Percentiles rank a stretch among this genome's conserved stretches.
These are phyloP conservation scores for Sander vitreus DNA, from an alignment of 2,113 vertebrate genomes.

Conservation along the genomic window DNA sequence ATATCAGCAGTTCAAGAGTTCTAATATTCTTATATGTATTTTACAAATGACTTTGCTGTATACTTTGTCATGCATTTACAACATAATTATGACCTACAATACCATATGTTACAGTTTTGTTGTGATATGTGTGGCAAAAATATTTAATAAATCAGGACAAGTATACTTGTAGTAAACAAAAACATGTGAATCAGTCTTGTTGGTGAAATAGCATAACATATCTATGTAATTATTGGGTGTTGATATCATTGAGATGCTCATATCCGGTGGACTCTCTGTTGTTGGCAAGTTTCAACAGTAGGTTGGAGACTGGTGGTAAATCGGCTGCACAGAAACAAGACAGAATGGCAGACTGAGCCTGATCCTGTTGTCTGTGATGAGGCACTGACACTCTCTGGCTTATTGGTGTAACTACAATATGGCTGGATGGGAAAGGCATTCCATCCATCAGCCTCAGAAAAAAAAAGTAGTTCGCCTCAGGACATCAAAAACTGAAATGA, in stretches of 20 bases:
- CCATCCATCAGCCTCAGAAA: constrained; percentile 3
- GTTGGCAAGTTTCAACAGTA: background rate
- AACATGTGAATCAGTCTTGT: background rate
- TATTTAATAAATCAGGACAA: background rate
- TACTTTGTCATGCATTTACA: background rate
- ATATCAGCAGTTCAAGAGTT: background rate
- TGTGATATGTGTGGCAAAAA: background rate
- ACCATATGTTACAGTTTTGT: background rate
- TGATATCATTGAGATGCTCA: background rate
- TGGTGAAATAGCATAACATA: background rate
- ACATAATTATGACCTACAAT: background rate
- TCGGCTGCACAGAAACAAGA: background rate
- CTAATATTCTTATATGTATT: background rate
- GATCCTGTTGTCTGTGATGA: constrained; percentile 26
- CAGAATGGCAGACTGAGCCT: background rate
- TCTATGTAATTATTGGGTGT: background rate
- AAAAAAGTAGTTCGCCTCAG: background rate
- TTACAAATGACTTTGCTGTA: background rate
- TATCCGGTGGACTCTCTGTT: background rate
- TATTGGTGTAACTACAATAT: constrained; percentile 45
- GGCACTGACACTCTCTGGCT: constrained; percentile 63
- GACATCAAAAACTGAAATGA: constrained; percentile 36
- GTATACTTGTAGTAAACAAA: background rate
- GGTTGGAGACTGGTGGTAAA: background rate
- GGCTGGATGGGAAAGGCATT: background rate